phyloP scores from a whole-genome alignment of 2,888 invertebrate genomes.

The Volucella inanis region DNA sequence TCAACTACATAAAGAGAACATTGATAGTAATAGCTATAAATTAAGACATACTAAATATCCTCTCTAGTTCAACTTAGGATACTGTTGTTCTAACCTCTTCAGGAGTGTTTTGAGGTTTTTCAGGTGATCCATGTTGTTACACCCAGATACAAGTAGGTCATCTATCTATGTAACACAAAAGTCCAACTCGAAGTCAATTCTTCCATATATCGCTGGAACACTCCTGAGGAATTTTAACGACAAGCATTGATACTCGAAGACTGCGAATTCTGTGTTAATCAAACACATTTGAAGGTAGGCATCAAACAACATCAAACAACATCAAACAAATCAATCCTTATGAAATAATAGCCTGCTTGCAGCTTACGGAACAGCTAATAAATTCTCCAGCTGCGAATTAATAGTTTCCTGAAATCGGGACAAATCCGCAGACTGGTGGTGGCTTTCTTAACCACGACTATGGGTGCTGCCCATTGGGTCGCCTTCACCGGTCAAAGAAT shows the following conservation, averaged over 20 bases:
- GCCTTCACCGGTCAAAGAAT: too few relatives aligned
- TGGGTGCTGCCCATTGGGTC: too few relatives aligned
- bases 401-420: slow-evolving; percentile 5
- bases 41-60: too few relatives aligned
- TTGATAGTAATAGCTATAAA: too few relatives aligned
- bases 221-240: slow-evolving; percentile 56
- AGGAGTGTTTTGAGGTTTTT: too few relatives aligned
- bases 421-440: background rate
- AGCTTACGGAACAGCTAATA: slow-evolving; percentile 68
- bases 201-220: slow-evolving; percentile 58
- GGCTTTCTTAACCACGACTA: too few relatives aligned
- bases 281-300: slow-evolving; percentile 57
- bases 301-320: slow-evolving; percentile 56
- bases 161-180: too few relatives aligned
- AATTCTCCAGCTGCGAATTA: background rate
- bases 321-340: slow-evolving; percentile 66
- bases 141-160: slow-evolving; percentile 7
- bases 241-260: slow-evolving; percentile 60
- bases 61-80: too few relatives aligned
- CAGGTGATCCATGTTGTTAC: too few relatives aligned
- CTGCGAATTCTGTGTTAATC: slow-evolving; percentile 59
- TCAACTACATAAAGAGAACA: too few relatives aligned
- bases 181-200: too few relatives aligned
- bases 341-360: slow-evolving; percentile 63
- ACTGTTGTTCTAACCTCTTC: too few relatives aligned